Evolutionary conservation across 2,888 invertebrate species (phyloP), one percentile per base, ranked within the genome.

Genomic region (Rotaria macrura): DNA sequence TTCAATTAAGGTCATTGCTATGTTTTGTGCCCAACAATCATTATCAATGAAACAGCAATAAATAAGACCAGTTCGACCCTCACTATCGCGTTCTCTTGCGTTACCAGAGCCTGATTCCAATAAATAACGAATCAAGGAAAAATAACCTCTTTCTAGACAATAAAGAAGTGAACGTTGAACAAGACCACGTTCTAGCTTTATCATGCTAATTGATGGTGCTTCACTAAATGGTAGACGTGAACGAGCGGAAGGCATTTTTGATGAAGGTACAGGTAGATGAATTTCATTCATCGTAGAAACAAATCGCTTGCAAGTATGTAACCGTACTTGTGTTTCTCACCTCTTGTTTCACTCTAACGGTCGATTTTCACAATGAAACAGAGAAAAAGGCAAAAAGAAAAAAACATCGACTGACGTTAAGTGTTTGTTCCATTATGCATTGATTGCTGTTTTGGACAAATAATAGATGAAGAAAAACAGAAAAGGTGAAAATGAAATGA

Each of bases 1-100:
- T 57, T 86, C 86, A n/a, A 86, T 54, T 40, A 86, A 57, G 17
- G 52, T 83, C 29, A 57, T 49, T 34, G 86, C 84, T 25, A 84
- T 84, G 9, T 74, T 86, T 52, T 54, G 40, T 25, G 84, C 74
- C 86, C 86, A 86, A 74, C 40, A 38, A 74, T 86, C 55, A 49
- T 85, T 83, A 84, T 86, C 84, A 10, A 86, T 84, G 74, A 86
- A 86, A 55, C 84, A 84, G 17, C 40, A 49, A 29, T 86, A 86
- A 34, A 86, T 86, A 2, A 86, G 40, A 6, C 84, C 55, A 25
- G 74, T 84, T 47, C 86, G 84, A 25, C 25, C 43, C 14, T 72
- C 34, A 23, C 25, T 55, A 34, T 86, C 86, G 17, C 72, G 65
- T 38, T 84, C 84, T 34, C 52, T 23, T 17, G 86, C 74, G 43